Evolutionary conservation across 2,888 invertebrate species (phyloP).

Genomic region (Orthonevra nobilis): DNA sequence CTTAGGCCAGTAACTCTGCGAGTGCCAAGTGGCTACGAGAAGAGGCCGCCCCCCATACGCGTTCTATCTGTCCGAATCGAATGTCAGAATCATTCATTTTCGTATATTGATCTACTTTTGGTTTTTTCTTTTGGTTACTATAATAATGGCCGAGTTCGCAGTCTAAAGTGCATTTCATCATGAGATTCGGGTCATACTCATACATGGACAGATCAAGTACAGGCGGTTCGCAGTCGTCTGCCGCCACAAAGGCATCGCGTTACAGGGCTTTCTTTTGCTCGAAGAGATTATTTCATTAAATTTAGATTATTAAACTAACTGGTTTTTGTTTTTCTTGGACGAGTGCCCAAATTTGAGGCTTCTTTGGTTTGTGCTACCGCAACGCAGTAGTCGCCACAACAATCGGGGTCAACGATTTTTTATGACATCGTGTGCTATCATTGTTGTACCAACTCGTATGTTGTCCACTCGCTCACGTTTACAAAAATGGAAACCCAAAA

Average conservation of each 20-base stretch:
- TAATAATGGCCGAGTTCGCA: constrained; percentile 2
- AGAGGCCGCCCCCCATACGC: constrained; percentile 6
- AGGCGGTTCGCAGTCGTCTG: constrained; percentile 29
- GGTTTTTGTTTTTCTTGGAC: no score
- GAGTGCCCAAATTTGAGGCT: constrained; percentile 13
- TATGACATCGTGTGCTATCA: constrained; percentile 54
- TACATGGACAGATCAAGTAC: constrained; percentile 36
- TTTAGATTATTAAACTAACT: constrained; percentile 58
- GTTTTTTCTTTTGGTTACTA: not conserved
- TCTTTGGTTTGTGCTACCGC: constrained; percentile 12
- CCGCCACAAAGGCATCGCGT: no score
- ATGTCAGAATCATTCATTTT: constrained; percentile 12
- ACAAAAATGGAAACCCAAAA: constrained; percentile 13
- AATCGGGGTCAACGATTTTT: constrained; percentile 66
- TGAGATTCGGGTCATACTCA: constrained; percentile 45
- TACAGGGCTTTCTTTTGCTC: constrained; percentile 28
- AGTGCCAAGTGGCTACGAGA: not conserved
- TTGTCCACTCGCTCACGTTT: not conserved
- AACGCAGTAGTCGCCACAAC: not conserved
- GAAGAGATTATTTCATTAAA: constrained; percentile 57
- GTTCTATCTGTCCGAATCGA: not conserved
- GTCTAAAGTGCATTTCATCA: constrained; percentile 53
- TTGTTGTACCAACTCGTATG: constrained; percentile 23
- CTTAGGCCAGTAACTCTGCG: not conserved
- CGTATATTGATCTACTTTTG: constrained; percentile 28